Evolutionary conservation across 1,140 invertebrate genomes (phyloP).

Genomic region (Plutomurus gul): DNA sequence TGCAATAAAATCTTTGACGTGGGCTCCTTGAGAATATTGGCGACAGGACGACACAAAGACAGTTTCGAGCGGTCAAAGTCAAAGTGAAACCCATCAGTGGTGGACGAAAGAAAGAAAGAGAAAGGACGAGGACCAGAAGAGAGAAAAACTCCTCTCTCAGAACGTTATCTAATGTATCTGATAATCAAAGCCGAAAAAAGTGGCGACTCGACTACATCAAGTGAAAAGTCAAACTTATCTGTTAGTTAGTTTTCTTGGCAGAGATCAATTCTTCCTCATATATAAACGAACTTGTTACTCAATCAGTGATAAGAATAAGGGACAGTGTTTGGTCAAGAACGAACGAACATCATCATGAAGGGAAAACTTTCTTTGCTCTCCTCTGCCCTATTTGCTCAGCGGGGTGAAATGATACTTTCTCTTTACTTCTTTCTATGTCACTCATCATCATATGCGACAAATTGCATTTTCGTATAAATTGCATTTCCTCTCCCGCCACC

Average conservation of each 20-base stretch:
- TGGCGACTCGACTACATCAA: conserved; percentile 6
- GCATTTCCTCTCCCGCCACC: not conserved
- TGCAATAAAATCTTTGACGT: too few species aligned
- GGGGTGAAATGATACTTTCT: conserved; percentile 20
- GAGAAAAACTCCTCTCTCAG: too few species aligned
- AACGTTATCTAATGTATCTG: too few species aligned
- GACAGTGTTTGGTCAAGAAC: conserved; percentile 26
- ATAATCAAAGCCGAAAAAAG: conserved; percentile 15
- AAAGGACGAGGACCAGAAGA: too few species aligned
- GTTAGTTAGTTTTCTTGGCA: conserved; percentile 27
- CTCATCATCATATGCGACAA: conserved; percentile 20
- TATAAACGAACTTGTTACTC: conserved; percentile 29
- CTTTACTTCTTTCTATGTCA: not conserved
- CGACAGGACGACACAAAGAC: too few species aligned
- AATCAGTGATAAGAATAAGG: conserved; percentile 25
- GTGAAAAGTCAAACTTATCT: conserved; percentile 29
- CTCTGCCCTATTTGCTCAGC: conserved; percentile 25
- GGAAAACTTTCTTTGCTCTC: conserved; percentile 20
- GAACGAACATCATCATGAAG: conserved; percentile 17
- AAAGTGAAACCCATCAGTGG: too few species aligned
- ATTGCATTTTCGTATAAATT: conserved; percentile 27
- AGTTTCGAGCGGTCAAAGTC: too few species aligned
- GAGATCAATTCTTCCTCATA: conserved; percentile 18
- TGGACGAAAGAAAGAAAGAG: too few species aligned
- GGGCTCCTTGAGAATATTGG: too few species aligned